phyloP scores from a whole-genome alignment of 1,140 invertebrate genomes.

The Drosophila sturtevanti region DNA sequence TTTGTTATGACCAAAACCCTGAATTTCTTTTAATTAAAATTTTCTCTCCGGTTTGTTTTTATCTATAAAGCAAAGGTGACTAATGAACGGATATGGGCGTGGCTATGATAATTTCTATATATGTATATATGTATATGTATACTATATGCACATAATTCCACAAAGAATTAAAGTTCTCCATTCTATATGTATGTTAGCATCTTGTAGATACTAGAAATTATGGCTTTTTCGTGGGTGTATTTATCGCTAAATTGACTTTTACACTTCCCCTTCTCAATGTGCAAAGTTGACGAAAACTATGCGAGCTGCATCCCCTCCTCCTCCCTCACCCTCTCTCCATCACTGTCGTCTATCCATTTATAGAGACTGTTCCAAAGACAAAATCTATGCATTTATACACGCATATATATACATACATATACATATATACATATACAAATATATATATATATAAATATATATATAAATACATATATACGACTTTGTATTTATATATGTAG shows the following conservation, averaged over 20 bases:
- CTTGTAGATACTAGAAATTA: slow-evolving; percentile 50
- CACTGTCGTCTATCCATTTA: neutral
- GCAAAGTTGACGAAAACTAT: slow-evolving; percentile 34
- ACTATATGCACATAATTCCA: neutral
- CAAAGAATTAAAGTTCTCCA: slow-evolving; percentile 24
- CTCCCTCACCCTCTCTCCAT: neutral
- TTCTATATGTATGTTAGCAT: slow-evolving; percentile 46
- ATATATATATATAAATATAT: neutral
- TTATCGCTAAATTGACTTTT: slow-evolving; percentile 23
- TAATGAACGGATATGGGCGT: neutral
- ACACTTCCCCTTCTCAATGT: slow-evolving; percentile 25
- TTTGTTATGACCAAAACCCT: neutral
- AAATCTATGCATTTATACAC: neutral
- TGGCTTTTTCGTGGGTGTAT: slow-evolving; percentile 40
- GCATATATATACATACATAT: neutral
- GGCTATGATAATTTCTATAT: neutral
- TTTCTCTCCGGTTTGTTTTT: neutral
- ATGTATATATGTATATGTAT: slow-evolving; percentile 2
- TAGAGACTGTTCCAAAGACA: slow-evolving; percentile 1
- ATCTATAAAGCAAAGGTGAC: neutral
- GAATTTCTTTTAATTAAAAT: neutral
- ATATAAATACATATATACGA: neutral
- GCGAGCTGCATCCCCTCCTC: no score
- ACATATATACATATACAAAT: neutral
- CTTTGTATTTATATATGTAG: neutral